Percentiles rank a stretch among this genome's conserved stretches.
These are phyloP conservation scores for Hemibagrus guttatus DNA, from an alignment of 2,797 vertebrate genomes.

Conservation along the genomic window DNA sequence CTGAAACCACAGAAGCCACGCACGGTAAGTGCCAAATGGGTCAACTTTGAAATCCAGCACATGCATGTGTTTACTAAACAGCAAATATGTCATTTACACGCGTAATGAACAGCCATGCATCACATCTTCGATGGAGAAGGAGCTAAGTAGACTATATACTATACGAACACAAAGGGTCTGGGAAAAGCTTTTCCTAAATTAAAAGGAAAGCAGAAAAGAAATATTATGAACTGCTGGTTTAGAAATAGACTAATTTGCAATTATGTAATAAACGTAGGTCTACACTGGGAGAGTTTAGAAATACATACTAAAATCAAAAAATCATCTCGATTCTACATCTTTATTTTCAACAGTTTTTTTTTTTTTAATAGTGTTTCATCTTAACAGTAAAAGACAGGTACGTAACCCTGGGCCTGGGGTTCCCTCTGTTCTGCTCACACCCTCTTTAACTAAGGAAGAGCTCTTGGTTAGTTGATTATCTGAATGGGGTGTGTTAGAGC, in stretches of 20 bases:
- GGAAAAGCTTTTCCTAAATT: not conserved
- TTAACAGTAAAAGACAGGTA: not conserved
- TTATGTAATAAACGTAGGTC: not conserved
- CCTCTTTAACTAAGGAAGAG: not conserved
- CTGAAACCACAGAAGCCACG: conserved; percentile 8
- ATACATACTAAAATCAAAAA: not conserved
- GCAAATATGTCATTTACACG: not conserved
- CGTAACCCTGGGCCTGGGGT: not conserved
- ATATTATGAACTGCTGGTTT: not conserved
- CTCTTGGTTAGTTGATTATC: not conserved
- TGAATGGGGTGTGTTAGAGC: not conserved
- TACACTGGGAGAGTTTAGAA: not conserved
- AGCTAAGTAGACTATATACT: not conserved
- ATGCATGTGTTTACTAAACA: not conserved
- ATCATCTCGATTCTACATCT: not conserved
- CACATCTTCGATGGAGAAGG: not conserved
- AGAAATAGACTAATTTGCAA: not conserved
- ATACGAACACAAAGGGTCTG: not conserved
- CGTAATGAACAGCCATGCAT: not conserved
- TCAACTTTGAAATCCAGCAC: conserved; percentile 53
- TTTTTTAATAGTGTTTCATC: conserved; percentile 5
- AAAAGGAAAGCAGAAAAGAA: not conserved
- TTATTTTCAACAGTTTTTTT: conserved; percentile 31
- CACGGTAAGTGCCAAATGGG: conserved; percentile 54
- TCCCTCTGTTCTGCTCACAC: not conserved